A percentile compares a stretch with the other conserved stretches of the same genome.
phyloP scores from a whole-genome alignment of 2,888 invertebrate species.

The Drosophila melanocephala region DNA sequence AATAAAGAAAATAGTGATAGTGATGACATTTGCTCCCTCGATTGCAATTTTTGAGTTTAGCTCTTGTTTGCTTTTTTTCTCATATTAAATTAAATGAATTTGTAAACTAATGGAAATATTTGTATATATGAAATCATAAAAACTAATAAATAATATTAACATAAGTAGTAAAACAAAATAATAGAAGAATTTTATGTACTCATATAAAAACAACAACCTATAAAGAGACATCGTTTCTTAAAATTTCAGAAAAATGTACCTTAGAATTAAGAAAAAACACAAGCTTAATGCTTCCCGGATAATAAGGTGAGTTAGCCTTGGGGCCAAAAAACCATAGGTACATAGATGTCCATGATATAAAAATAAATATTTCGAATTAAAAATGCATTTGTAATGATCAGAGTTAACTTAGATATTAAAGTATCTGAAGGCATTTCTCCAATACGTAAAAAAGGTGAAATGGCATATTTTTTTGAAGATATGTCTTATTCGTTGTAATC shows the following conservation, averaged over 20 bases:
- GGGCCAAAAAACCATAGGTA: too few relatives aligned
- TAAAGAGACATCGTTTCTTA: too few relatives aligned
- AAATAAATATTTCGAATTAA: neutral
- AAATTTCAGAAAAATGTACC: too few relatives aligned
- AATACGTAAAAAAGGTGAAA: neutral
- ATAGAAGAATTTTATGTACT: neutral
- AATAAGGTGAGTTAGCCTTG: too few relatives aligned
- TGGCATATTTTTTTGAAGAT: neutral
- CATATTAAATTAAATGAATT: too few relatives aligned
- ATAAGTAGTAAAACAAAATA: neutral
- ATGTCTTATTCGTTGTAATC: neutral
- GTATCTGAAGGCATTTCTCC: neutral
- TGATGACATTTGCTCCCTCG: neutral
- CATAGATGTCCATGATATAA: neutral
- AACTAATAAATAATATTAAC: neutral
- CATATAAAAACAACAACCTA: too few relatives aligned
- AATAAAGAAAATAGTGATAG: neutral
- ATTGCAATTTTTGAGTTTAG: neutral
- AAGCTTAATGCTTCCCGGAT: too few relatives aligned
- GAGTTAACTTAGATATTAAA: neutral
- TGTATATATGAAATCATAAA: neutral
- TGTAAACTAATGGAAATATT: neutral
- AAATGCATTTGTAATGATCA: neutral
- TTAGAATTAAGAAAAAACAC: too few relatives aligned
- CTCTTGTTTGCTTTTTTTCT: too few relatives aligned